Base-by-base conservation (phyloP, 2,888 invertebrate species). In the Seladonia tumulorum region DNA sequence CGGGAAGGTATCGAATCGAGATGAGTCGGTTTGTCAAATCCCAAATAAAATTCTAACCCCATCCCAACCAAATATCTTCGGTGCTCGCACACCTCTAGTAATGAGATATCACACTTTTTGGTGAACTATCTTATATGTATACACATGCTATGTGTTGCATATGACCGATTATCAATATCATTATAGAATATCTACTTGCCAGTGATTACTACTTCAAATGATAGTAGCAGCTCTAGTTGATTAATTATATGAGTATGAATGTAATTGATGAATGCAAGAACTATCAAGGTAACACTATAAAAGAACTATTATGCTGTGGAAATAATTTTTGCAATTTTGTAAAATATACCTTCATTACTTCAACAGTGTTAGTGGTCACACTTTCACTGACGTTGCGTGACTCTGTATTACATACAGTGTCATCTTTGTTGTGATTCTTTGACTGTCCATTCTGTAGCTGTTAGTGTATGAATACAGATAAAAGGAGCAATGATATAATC, bases 401-500 rank as follows among this genome's bases (percentile, higher is more conserved):
- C 60, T 92, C 92, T 85, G 89, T 84, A 57, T 57, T 57, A 87
- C 85, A 90, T 80, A 87, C 77, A 89, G 88, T 90, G 49, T 93
- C 92, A 79, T 92, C 92, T 91, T 88, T 90, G 87, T 85, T 89
- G 81, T 88, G 90, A 91, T 83, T 92, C 87, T 93, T 93, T 89
- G 89, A 88, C 87, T 91, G 92, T 74, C 93, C 93, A 91, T 93
- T 93, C 89, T 92, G 91, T 84, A 88, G 91, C 92, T 93, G 90
- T 92, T 91, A 91, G 90, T 91, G 63, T 87, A 91, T 77, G 76
- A 82, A 81, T 72, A 82, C 71, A 82, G 79, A 78, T 86, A 86
- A 88, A 74, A 75, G 75, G 42, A 86, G 66, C 76, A 89, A 83
- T 73, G 53, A 78, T 87, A 76, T 71, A 82, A 75, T 86, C 80